These are phyloP conservation scores for Microcebus griseorufus DNA, from an alignment of 2,113 vertebrate genomes.

Conservation along the genomic window DNA sequence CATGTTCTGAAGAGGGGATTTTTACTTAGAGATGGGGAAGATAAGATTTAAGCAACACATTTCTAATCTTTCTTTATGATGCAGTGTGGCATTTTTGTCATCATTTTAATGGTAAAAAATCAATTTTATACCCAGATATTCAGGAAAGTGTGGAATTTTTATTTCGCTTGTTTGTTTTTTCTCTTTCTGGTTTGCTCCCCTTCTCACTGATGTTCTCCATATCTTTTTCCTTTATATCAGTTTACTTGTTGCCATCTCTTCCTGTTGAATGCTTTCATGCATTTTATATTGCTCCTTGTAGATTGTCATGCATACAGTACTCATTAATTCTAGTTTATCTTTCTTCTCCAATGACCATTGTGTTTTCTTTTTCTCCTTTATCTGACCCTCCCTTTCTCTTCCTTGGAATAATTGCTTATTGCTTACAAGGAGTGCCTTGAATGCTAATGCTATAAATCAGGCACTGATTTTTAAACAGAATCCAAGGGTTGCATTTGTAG, in stretches of 20 bases:
- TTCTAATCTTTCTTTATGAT: neutral
- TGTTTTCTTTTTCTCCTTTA: conserved; percentile 29
- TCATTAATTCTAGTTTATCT: conserved; percentile 25
- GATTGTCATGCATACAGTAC: neutral
- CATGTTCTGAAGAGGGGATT: neutral
- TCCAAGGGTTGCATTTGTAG: conserved; percentile 44
- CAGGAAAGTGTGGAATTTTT: neutral
- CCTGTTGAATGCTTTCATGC: neutral
- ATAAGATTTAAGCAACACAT: neutral
- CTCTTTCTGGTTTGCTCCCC: neutral
- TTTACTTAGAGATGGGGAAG: neutral
- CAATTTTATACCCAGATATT: neutral
- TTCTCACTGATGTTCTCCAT: neutral
- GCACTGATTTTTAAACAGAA: conserved; percentile 56
- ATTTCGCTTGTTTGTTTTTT: neutral
- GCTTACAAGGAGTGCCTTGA: neutral
- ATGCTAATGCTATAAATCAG: conserved; percentile 29
- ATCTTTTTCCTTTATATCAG: neutral
- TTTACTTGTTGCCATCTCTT: neutral
- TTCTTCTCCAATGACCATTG: neutral
- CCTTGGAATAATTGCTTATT: neutral
- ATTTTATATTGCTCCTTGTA: neutral
- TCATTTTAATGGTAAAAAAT: neutral
- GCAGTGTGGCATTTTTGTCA: neutral
- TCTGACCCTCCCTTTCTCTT: neutral